phyloP scores from a whole-genome alignment of 2,888 invertebrate genomes.

The Trissoscelio sp. region DNA sequence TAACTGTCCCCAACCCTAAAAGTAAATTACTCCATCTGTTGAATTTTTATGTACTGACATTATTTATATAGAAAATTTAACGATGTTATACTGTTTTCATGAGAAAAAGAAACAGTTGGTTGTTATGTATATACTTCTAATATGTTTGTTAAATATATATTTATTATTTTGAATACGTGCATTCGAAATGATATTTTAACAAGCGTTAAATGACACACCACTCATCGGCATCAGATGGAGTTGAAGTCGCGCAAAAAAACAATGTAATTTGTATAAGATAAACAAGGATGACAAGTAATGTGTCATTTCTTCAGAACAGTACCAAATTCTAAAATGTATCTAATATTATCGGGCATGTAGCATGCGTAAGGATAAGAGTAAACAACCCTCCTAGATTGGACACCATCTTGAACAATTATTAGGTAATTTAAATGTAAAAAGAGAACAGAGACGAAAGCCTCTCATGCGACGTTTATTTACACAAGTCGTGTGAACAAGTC shows the following conservation, averaged over 20 bases:
- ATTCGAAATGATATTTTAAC: slow-evolving; percentile 55
- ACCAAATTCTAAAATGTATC: slow-evolving; percentile 83
- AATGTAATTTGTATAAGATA: slow-evolving; percentile 61
- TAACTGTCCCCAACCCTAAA: slow-evolving; percentile 5
- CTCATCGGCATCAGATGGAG: slow-evolving; percentile 49
- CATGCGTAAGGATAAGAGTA: slow-evolving; percentile 74
- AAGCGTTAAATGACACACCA: slow-evolving; percentile 18
- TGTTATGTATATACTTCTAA: slow-evolving; percentile 50
- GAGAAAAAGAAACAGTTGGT: too few species aligned
- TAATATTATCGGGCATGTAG: slow-evolving; percentile 77
- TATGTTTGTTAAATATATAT: slow-evolving; percentile 43
- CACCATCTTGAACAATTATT: slow-evolving; percentile 79
- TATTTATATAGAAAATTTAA: slow-evolving; percentile 49
- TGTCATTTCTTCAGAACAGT: slow-evolving; percentile 79
- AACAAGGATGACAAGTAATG: slow-evolving; percentile 70
- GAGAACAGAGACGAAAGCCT: slow-evolving; percentile 59
- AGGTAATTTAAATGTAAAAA: slow-evolving; percentile 73
- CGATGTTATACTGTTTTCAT: slow-evolving; percentile 43
- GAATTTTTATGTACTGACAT: slow-evolving; percentile 34
- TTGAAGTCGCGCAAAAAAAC: slow-evolving; percentile 53
- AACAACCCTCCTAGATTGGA: slow-evolving; percentile 75
- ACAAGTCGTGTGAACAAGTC: slow-evolving; percentile 67
- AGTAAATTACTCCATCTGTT: slow-evolving; percentile 42
- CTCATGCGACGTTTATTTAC: slow-evolving; percentile 68
- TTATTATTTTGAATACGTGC: slow-evolving; percentile 32